Evolutionary conservation across 2,797 vertebrate genomes (phyloP).

Genomic region (Hybognathus amarus): DNA sequence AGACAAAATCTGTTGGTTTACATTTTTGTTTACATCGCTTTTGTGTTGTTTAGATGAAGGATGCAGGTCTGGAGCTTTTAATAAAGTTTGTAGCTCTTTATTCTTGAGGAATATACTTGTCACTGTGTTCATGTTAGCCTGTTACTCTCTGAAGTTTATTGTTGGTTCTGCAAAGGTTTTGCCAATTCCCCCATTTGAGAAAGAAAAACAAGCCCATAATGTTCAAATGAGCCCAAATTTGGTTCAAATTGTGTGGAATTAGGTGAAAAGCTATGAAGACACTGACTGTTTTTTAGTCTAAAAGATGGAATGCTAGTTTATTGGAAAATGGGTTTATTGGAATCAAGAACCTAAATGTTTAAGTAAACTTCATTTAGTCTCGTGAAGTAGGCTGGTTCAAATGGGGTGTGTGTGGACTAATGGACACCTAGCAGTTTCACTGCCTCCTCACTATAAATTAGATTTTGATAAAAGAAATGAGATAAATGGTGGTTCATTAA

Average conservation of each 20-base stretch:
- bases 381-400: conserved; percentile 11
- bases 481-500: conserved; percentile 28
- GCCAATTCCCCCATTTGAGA: conserved; percentile 20
- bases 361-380: conserved; percentile 31
- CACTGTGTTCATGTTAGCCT: background rate
- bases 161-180: conserved; percentile 9
- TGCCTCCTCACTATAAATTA: background rate
- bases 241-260: conserved; percentile 33
- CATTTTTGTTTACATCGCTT: background rate
- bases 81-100: background rate
- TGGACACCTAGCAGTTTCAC: background rate
- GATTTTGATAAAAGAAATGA: too few relatives aligned
- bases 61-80: background rate
- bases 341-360: conserved; percentile 39
- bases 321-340: conserved; percentile 49
- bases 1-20: background rate
- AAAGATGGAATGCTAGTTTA: conserved; percentile 41
- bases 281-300: conserved; percentile 24
- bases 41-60: background rate
- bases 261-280: conserved; percentile 29
- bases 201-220: conserved; percentile 41
- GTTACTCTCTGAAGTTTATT: background rate
- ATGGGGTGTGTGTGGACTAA: conserved; percentile 15
- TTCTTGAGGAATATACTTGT: background rate
- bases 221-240: conserved; percentile 35